phyloP scores from a whole-genome alignment of 2,113 vertebrate genomes.

The Prunella himalayana region DNA sequence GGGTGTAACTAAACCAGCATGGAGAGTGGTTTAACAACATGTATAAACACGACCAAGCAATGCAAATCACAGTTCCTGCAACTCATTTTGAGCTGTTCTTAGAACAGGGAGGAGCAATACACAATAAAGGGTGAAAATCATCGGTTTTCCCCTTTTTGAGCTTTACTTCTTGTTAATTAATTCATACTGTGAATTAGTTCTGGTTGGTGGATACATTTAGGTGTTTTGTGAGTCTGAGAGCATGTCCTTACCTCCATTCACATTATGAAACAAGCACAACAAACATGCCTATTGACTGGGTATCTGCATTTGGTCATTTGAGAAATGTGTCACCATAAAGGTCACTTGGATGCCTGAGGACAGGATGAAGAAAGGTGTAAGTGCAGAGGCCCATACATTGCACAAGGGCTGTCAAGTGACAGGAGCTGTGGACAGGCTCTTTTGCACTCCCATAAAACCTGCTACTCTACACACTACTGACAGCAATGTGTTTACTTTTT shows the following conservation, averaged over 20 bases:
- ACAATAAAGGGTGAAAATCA: not conserved
- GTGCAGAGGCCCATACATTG: not conserved
- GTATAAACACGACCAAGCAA: constrained; percentile 25
- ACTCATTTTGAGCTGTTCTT: not conserved
- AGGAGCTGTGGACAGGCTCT: not conserved
- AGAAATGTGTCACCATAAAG: not conserved
- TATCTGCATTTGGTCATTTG: not conserved
- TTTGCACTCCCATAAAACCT: not conserved
- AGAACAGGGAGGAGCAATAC: not conserved
- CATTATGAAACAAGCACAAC: not conserved
- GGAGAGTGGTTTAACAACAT: constrained; percentile 8
- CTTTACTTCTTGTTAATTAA: not conserved
- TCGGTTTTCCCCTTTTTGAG: not conserved
- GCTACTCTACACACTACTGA: not conserved
- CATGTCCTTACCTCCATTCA: not conserved
- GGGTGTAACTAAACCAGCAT: constrained; percentile 27
- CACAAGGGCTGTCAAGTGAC: not conserved
- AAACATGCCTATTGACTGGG: not conserved
- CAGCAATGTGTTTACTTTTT: not conserved
- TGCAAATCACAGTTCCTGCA: constrained; percentile 35
- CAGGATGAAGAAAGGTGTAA: not conserved
- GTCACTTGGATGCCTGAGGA: not conserved
- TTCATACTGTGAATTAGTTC: constrained; percentile 17
- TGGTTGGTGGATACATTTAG: not conserved
- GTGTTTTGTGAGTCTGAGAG: not conserved